Base-by-base conservation (phyloP, 2,888 invertebrate species). In the Octodonta nipae region DNA sequence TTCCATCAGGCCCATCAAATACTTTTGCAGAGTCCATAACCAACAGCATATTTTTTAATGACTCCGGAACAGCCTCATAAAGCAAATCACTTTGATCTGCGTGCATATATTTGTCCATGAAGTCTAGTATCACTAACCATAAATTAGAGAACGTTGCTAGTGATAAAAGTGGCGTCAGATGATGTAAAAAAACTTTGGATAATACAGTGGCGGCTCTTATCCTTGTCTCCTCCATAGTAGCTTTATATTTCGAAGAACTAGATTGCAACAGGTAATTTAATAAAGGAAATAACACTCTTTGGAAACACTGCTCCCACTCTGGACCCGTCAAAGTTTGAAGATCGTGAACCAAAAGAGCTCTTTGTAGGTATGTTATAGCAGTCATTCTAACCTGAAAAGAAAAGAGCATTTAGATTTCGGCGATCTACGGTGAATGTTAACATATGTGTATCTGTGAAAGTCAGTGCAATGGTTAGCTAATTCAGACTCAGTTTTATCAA, bases 221-320 rank as follows among this genome's bases (percentile, higher is more conserved):
- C 36, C 89, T 66, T 0, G 88, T 87, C 58, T 92, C 89, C 54
- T 91, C 89, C 53, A 87, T 70, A 2, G 67, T 67, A 1, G 66
- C 52, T 6, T 70, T 65, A 51, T 71, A 68, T 37, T 69, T 69
- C 1, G 68, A 63, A 26, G 61, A 60, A 24, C 70, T 60, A 0
- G 74, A 67, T 36, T 80, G 78, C 30, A 88, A 58, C 8, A 92
- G 64, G 52, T 83, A 80, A 7, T 78, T 76, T 42, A 98, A 68
- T 40, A 98, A 66, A 0, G 96, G 96, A 60, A 98, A 95, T 33
- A 98, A 68, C 2, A 98, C 92, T 55, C 78, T 71, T 49, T 83
- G 83, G 66, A 96, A 88, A 61, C 93, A 95, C 20, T 84, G 81
- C 52, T 89, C 88, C 95, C 96, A 96, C 52, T 95, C 91, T 0